Evolutionary conservation across 2,113 vertebrate genomes (phyloP).

Genomic region (Chloebia gouldiae): DNA sequence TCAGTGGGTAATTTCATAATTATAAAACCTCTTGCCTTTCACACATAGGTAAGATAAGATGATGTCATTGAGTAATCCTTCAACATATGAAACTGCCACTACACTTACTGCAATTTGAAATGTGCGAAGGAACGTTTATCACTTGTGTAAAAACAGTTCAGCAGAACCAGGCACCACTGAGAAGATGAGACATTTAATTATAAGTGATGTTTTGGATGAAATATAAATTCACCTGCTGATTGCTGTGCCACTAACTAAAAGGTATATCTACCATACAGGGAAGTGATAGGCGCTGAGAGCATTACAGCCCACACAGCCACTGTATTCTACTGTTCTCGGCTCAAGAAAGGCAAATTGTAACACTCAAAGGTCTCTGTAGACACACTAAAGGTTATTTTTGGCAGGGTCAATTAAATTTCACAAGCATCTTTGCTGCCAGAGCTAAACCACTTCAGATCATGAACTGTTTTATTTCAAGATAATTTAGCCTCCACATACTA

Average conservation of each 20-base stretch:
- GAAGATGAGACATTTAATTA: not conserved
- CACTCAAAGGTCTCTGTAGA: not conserved
- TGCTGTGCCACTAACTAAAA: not conserved
- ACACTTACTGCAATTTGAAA: not conserved
- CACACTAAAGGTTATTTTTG: not conserved
- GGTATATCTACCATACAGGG: not conserved
- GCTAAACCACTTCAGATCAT: not conserved
- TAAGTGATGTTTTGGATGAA: not conserved
- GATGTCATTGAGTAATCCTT: not conserved
- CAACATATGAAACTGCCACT: not conserved
- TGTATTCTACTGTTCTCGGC: not conserved
- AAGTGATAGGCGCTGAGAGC: not conserved
- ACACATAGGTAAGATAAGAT: not conserved
- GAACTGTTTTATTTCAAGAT: constrained; percentile 5
- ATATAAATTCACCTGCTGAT: not conserved
- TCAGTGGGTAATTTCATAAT: not conserved
- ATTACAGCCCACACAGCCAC: not conserved
- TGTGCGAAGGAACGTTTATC: not conserved
- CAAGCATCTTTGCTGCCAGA: not conserved
- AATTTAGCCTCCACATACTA: not conserved
- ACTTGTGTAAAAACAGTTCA: not conserved
- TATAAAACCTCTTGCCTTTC: not conserved
- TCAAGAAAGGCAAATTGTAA: not conserved
- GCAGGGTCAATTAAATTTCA: not conserved
- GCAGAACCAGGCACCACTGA: not conserved